Conservation (phyloP, 2,797 vertebrate genomes). For the Sciurus vulgaris region DNA sequence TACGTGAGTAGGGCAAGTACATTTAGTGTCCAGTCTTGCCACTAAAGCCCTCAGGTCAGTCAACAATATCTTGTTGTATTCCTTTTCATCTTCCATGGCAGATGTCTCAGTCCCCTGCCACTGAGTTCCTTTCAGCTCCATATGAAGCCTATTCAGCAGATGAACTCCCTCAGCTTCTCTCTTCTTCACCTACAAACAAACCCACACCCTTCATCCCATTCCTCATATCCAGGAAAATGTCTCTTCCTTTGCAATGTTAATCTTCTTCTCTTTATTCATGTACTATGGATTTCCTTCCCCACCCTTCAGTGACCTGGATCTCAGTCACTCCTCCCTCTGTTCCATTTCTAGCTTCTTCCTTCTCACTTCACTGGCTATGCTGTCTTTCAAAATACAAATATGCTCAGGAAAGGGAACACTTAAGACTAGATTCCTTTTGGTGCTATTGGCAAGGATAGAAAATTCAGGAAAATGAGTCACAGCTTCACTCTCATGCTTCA, state of each 20-base stretch:
- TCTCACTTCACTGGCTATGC: neutral
- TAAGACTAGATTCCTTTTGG: neutral
- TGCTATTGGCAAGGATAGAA: neutral
- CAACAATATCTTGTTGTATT: neutral
- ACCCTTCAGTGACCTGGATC: neutral
- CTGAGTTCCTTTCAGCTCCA: neutral
- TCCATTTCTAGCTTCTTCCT: constrained; percentile 7
- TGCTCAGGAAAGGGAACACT: neutral
- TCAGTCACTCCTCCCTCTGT: neutral
- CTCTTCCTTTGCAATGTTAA: neutral
- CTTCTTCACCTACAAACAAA: neutral
- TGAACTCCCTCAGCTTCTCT: neutral
- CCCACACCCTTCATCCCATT: neutral
- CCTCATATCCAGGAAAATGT: neutral
- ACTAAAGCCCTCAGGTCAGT: neutral
- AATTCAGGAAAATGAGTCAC: neutral
- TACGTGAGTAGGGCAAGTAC: neutral
- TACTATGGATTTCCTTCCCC: neutral
- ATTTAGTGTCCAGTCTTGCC: neutral
- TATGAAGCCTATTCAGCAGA: neutral
- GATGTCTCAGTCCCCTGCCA: neutral
- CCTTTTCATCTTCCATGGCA: neutral
- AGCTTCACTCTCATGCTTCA: neutral
- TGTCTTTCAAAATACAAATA: constrained; percentile 49
- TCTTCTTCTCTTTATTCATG: neutral